These are phyloP conservation scores for Apocrypta bakeri DNA, from an alignment of 1,140 invertebrate genomes.

Conservation along the genomic window DNA sequence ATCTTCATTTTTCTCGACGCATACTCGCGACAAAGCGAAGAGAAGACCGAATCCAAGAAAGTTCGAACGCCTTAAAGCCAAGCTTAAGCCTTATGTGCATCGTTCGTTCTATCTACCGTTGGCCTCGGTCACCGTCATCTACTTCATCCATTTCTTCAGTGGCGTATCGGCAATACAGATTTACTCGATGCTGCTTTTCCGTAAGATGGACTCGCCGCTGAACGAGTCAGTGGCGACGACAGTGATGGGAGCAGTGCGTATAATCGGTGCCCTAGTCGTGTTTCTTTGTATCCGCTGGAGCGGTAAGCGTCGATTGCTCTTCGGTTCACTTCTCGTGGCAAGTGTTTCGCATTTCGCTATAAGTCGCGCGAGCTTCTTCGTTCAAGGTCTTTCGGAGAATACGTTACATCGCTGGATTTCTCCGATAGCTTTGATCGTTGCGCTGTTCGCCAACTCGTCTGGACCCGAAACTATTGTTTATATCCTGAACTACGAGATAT, in stretches of 20 bases:
- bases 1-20: conserved; percentile 41
- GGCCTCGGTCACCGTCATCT: conserved; percentile 77
- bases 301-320: conserved; percentile 80
- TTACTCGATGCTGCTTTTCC: conserved; percentile 83
- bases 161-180: conserved; percentile 82
- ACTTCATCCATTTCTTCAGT: conserved; percentile 82
- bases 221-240: conserved; percentile 79
- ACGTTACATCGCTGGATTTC: conserved; percentile 84
- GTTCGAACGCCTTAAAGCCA: neutral
- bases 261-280: conserved; percentile 78
- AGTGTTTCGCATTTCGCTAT: conserved; percentile 78
- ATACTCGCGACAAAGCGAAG: neutral
- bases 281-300: conserved; percentile 80
- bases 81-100: conserved; percentile 65
- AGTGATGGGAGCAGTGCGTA: conserved; percentile 79
- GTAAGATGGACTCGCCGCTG: conserved; percentile 80
- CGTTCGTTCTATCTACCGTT: conserved; percentile 79
- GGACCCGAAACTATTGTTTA: conserved; percentile 83
- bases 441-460: conserved; percentile 81
- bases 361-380: conserved; percentile 74
- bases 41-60: neutral
- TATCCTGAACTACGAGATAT: conserved; percentile 84
- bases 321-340: conserved; percentile 79
- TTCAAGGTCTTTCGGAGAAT: conserved; percentile 57
- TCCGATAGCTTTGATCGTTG: conserved; percentile 77